phyloP scores from a whole-genome alignment of 2,888 invertebrate species.

The Ctena decussata region DNA sequence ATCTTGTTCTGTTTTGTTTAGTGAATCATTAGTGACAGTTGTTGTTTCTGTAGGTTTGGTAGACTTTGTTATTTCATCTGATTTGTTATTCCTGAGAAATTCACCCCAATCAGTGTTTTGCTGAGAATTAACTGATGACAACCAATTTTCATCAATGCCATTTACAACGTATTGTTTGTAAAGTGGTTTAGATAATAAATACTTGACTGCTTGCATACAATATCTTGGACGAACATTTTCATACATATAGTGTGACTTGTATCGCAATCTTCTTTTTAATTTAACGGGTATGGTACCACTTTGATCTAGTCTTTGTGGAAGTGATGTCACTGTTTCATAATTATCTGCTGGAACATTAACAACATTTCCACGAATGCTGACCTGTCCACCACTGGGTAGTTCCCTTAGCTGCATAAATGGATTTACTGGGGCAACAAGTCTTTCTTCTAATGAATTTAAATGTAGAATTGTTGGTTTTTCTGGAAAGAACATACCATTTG shows the following conservation, averaged over 20 bases:
- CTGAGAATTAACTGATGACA: too few species aligned
- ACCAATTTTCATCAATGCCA: background rate
- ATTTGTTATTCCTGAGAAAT: background rate
- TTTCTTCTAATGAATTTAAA: too few species aligned
- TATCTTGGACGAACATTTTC: conserved; percentile 54
- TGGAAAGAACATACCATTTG: too few species aligned
- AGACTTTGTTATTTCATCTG: too few species aligned
- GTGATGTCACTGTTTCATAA: conserved; percentile 30
- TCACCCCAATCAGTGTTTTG: background rate
- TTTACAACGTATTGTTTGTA: background rate
- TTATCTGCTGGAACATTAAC: conserved; percentile 65
- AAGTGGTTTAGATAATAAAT: background rate
- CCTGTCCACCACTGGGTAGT: conserved; percentile 56
- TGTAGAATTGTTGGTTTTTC: too few species aligned
- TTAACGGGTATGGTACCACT: conserved; percentile 52
- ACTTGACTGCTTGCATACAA: conserved; percentile 21
- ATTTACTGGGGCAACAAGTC: too few species aligned
- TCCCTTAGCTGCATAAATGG: conserved; percentile 60
- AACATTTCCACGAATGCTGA: conserved; percentile 51
- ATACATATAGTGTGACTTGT: conserved; percentile 50
- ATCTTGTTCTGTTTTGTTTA: background rate
- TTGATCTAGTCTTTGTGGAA: conserved; percentile 50
- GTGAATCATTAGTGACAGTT: too few species aligned
- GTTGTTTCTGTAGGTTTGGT: too few species aligned
- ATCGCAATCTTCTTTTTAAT: conserved; percentile 53